Conservation (phyloP, 1,140 invertebrate genomes). For the Solenopsis fugax region DNA sequence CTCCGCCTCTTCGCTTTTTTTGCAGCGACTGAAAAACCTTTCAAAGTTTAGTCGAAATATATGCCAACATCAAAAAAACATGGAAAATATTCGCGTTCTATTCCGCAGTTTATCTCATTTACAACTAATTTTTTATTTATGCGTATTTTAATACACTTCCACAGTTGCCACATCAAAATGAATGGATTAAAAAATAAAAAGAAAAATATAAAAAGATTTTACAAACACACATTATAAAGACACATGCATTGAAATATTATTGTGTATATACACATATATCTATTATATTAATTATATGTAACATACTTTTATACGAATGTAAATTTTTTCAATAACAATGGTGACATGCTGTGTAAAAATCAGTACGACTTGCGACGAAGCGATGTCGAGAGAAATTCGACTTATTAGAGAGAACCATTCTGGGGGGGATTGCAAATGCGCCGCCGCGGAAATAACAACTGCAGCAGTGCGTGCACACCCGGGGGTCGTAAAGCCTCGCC, state of each 20-base stretch:
- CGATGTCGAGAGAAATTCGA: constrained; percentile 16
- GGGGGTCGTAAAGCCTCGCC: constrained; percentile 32
- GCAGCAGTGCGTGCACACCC: constrained; percentile 20
- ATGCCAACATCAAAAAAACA: neutral
- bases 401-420: constrained; percentile 44
- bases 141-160: neutral
- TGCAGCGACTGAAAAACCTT: neutral
- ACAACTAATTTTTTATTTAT: neutral
- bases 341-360: neutral
- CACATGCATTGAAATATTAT: neutral
- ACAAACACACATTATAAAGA: neutral
- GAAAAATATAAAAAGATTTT: neutral
- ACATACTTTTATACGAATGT: neutral
- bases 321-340: neutral
- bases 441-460: constrained; percentile 41
- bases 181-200: neutral
- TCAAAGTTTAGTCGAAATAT: neutral
- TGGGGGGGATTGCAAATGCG: neutral
- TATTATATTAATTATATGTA: neutral
- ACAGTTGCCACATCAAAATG: neutral
- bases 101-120: neutral
- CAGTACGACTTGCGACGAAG: neutral
- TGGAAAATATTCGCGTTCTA: neutral
- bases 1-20: constrained; percentile 4
- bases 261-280: neutral